Base-by-base conservation (phyloP, 2,113 vertebrate genomes). In the Bos javanicus region DNA sequence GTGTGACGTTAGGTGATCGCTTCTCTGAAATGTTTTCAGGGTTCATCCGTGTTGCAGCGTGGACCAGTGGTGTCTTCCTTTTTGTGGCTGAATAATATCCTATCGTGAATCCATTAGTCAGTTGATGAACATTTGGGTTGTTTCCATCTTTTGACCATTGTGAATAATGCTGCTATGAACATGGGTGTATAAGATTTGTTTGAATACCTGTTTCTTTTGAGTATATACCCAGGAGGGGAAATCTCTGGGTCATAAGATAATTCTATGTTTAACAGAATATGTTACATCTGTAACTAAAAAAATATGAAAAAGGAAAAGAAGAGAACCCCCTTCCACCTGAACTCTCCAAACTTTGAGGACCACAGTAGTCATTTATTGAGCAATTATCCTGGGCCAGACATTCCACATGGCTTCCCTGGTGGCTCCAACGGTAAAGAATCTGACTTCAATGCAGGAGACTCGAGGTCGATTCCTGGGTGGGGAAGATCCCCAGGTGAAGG, bases 321-420 rank as follows among this genome's bases (percentile, higher is more conserved):
- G 78, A 43, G 43, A 83, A 8, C 2, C 39, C 0, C 16, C 0
- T 50, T 50, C 11, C 6, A 3, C 19, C 7, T 0, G 4, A 39
- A 46, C 19, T 87, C 57, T 54, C 28, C 23, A 7, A 8, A 90
- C 89, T n/a, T 16, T 25, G 85, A 80, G 43, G 54, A 43, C n/a
- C 17, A 11, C 11, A 12, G 12, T 30, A 15, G 5, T 1, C 17
- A 8, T 7, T n/a, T 23, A 11, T 0, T 25, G 71, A 16, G 36
- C 36, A 30, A 1, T 23, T 28, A 2, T 5, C 19, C n/a, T 26
- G 25, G 83, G 76, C 25, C 50, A 52, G 71, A 50, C 2, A 1
- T 5, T 54, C 21, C 17, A 17, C 19, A 7, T 1, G 19, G 36
- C 71, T 76, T 43, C 23, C 23, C 23, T 25, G 36, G 23, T 7